Evolutionary conservation across 2,888 invertebrate species (phyloP), one percentile per base, ranked within the genome.

Genomic region (Micropterix aruncella): DNA sequence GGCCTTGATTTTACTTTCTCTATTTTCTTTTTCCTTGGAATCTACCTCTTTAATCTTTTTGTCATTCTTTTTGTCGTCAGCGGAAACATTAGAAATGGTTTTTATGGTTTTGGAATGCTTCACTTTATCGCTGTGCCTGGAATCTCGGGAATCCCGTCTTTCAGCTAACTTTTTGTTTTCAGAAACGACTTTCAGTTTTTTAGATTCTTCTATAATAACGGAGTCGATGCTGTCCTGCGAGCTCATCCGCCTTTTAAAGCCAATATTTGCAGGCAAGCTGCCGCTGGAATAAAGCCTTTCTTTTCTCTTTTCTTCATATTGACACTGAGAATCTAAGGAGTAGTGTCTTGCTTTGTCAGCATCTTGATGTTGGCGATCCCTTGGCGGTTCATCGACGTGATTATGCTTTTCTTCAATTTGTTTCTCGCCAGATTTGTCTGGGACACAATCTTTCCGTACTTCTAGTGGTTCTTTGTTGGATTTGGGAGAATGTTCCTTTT

Each of bases 241-340:
- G 50, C 87, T 87, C 56, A 85, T 75, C 47, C 88, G 74, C 42
- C 89, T 72, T 61, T 89, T 89, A 45, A 73, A 67, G 1, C 80
- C 76, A 19, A 82, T 73, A 47, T 73, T 73, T 2, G 79, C 76
- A 3, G 80, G 79, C 52, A 78, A 62, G 58, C 75, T 77, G 37
- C 70, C 70, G 57, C 66, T 67, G 2, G 70, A 71, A 58, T 74
- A 79, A 45, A 75, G 65, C 39, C 77, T 67, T 55, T 79, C 79
- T 60, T 78, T 77, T 38, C 76, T 62, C 59, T 76, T 75, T 18
- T 60, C 59, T 46, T 71, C 70, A 43, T 64, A 50, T 52, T 49
- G 48, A 47, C 55, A 62, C 5, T 65, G 64, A 3, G 70, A 70
- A 55, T 71, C 71, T 14, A 71, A 52, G 18, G 70, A 70, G 55